A percentile compares a stretch with the other conserved stretches of the same genome.
Conservation (phyloP, 2,888 invertebrate species). For the Microctonus aethiopoides region DNA sequence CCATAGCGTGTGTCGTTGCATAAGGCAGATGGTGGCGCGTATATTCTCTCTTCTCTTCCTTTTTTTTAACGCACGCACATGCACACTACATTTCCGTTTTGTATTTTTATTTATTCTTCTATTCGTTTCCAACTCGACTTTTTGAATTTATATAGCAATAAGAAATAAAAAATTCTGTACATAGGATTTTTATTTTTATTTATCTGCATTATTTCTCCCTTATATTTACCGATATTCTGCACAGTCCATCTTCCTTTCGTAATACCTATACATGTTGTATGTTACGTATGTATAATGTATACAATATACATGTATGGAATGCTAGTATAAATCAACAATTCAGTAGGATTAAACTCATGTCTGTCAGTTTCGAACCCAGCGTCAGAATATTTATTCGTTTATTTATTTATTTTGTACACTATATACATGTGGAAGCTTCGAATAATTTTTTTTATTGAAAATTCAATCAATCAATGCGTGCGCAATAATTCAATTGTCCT, state of each 20-base stretch:
- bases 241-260: not conserved
- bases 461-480: not conserved
- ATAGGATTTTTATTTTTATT: not conserved
- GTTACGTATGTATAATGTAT: not conserved
- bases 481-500: conserved; percentile 13
- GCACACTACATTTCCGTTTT: conserved; percentile 1
- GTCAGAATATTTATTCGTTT: too few species aligned
- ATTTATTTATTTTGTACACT: not conserved
- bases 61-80: not conserved
- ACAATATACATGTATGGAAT: too few species aligned
- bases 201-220: not conserved
- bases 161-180: not conserved
- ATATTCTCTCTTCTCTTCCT: conserved; percentile 1
- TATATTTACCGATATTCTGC: not conserved
- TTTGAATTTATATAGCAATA: not conserved
- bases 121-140: conserved; percentile 1
- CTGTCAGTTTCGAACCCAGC: too few species aligned
- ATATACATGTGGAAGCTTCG: too few species aligned
- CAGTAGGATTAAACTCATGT: too few species aligned
- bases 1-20: conserved; percentile 35
- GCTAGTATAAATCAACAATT: not conserved
- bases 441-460: not conserved
- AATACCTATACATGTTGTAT: too few species aligned
- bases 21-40: conserved; percentile 41
- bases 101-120: conserved; percentile 4